These are phyloP conservation scores for Martes martes DNA, from an alignment of 2,113 vertebrate species.

Conservation along the genomic window DNA sequence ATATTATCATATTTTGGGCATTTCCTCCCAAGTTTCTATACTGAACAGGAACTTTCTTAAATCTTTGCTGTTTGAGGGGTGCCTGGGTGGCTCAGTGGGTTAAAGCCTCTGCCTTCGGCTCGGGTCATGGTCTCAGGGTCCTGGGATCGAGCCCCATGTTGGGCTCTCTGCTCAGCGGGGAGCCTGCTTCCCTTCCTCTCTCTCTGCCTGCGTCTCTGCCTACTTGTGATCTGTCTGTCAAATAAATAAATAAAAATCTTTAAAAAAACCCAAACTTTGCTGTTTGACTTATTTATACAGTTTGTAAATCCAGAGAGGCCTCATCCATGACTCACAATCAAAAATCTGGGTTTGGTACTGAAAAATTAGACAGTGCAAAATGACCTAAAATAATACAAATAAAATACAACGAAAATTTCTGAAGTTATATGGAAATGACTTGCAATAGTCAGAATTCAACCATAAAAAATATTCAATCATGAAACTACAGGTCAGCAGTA, in stretches of 20 bases:
- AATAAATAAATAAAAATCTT: no score
- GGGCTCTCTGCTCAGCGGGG: no score
- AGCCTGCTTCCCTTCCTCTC: no score
- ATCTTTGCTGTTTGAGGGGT: neutral
- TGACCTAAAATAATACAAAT: neutral
- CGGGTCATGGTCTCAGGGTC: no score
- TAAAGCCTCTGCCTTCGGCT: no score
- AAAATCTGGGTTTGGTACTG: neutral
- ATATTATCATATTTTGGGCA: neutral
- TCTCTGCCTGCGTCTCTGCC: no score
- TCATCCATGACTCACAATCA: neutral
- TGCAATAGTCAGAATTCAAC: neutral
- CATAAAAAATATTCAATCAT: neutral
- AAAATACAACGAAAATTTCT: neutral
- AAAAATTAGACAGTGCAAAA: neutral
- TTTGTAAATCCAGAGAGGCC: neutral
- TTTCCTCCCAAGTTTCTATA: slow-evolving; percentile 12
- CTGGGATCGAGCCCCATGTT: no score
- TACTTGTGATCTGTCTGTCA: no score
- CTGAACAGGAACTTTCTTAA: neutral
- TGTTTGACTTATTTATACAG: neutral
- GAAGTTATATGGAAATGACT: neutral
- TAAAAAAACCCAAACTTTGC: neutral
- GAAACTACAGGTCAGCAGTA: neutral
- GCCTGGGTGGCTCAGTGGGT: no score